Base-by-base conservation (phyloP, 2,113 vertebrate species). In the Antechinus flavipes region DNA sequence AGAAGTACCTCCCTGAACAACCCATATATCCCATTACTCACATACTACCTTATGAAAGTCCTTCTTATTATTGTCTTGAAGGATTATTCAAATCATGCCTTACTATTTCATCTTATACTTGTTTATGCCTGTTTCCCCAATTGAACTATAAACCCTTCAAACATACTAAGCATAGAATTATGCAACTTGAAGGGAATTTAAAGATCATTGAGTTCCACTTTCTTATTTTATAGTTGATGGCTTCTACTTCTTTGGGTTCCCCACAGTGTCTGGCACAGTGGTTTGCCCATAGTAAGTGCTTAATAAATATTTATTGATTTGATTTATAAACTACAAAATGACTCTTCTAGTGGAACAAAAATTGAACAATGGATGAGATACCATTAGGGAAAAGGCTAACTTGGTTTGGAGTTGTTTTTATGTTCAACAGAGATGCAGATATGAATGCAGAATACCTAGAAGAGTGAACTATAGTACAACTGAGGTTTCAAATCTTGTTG, bases 81-180 rank as follows among this genome's bases (percentile, higher is more conserved):
- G 27, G 54, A 92, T 94, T 93, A 94, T 96, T 84, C 76, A 46
- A 95, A 91, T 91, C 89, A 93, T 90, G 92, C 54, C 92, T 84
- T 95, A 89, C 42, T 90, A 3, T 93, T 96, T 91, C 95, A 97
- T 96, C 96, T 97, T 96, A 84, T 7, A 61, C 35, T 89, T 47
- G 8, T 56, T n/a, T 42, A 91, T 92, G 2, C 16, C 25, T 68
- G 89, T 61, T 90, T 89, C 24, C 30, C 9, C 16, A 58, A 27
- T 27, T 58, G 56, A 58, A 58, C 56, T 58, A 27, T 58, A 58
- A 58, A 58, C 56, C 56, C 56, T 58, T 58, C 68, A 84, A 84
- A 84, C 2, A 22, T 16, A 84, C 35, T 1, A 84, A 84, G 16
- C 68, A 84, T 22, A 42, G 16, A 84, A 42, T 84, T 42, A 84